Base-by-base conservation (phyloP, 1,140 invertebrate genomes). In the Cotesia chilonis region DNA sequence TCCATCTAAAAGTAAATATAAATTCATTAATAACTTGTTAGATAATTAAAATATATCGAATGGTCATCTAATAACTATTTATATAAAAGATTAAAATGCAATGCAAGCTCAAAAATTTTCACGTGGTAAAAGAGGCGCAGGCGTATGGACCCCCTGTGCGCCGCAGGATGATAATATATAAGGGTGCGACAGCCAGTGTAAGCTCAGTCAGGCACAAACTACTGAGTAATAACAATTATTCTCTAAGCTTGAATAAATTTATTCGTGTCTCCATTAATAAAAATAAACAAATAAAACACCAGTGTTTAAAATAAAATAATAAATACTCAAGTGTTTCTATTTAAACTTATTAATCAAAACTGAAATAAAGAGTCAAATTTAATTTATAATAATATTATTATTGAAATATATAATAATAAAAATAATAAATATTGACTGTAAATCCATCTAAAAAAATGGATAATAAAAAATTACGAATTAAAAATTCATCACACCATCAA, bases 401-500 rank as follows among this genome's bases (percentile, higher is more conserved):
- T 28, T 28, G 3, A 7, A 47, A 47, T 7, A 7, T 47, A 47
- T 6, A 10, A 47, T 47, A 5, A 0, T 9, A 47, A 9, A 47
- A 47, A 47, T 47, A 47, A 47, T 9, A 47, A 47, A 9, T 47
- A 10, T 47, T 7, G 6, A 47, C 10, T 10, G 41, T 47, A n/a
- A 28, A 7, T n/a, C 35, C 28, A 17, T 12, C 6, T 10, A 6
- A 47, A 47, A 28, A 9, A 7, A 83, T 84, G 81, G 81, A 84
- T 14, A 83, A 84, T 14, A 83, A 85, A 28, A 78, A 80, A 1
- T 74, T 73, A 3, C 75, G 77, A 17, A 37, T 83, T 28, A 79
- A 75, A 5, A 77, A 84, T 9, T 51, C 71, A 1, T 36, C 72
- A 2, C 71, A 72, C 17, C 70, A 76, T n/a, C 74, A 76, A 17